phyloP scores from a whole-genome alignment of 2,888 invertebrate species.

The Chrysopilus asiliformis region DNA sequence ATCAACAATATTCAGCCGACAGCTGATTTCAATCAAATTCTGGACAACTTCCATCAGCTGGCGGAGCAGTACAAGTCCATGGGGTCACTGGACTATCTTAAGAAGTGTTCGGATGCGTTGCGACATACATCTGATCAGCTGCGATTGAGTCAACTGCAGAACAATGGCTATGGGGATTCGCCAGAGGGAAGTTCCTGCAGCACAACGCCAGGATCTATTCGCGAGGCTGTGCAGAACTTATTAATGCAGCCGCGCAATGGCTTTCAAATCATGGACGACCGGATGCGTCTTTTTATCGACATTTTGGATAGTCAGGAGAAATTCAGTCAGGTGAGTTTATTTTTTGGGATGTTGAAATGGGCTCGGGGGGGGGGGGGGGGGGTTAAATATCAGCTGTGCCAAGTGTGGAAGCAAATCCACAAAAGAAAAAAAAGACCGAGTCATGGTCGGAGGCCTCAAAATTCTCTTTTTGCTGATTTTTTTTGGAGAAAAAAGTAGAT shows the following conservation, averaged over 20 bases:
- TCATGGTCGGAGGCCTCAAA: too few relatives aligned
- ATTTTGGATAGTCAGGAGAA: conserved; percentile 70
- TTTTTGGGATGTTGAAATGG: neutral
- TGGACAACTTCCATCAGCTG: conserved; percentile 35
- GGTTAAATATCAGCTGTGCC: too few relatives aligned
- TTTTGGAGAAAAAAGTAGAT: too few relatives aligned
- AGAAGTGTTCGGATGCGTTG: conserved; percentile 35
- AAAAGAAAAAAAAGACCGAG: too few relatives aligned
- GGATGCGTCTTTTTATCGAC: conserved; percentile 64
- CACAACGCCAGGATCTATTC: conserved; percentile 48
- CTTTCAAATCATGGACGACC: conserved; percentile 63
- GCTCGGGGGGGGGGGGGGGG: too few relatives aligned
- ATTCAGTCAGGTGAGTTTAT: conserved; percentile 60
- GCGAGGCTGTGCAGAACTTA: conserved; percentile 55
- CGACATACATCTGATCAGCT: conserved; percentile 33
- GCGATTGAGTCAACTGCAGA: conserved; percentile 25
- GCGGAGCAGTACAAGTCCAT: conserved; percentile 34
- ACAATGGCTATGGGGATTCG: conserved; percentile 21
- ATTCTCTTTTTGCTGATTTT: too few relatives aligned
- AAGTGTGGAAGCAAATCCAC: too few relatives aligned
- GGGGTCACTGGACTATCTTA: conserved; percentile 35
- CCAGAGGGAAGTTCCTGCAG: conserved; percentile 33
- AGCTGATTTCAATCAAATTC: conserved; percentile 33
- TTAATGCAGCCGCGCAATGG: conserved; percentile 57
- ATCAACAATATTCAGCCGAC: conserved; percentile 18